phyloP scores from a whole-genome alignment of 2,888 invertebrate genomes.

The Sialis lutaria region DNA sequence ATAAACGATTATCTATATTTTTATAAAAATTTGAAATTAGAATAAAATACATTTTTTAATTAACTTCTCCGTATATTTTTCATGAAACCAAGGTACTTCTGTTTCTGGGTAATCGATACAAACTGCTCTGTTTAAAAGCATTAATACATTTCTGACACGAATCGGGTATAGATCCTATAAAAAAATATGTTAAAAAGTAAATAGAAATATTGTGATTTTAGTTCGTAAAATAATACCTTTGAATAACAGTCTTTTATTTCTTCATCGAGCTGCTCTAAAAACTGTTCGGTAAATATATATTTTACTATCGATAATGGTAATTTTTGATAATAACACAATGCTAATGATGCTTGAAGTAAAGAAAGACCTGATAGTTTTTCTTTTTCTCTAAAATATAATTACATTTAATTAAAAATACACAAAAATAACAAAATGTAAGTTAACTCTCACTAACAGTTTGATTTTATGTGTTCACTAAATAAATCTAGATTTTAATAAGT shows the following conservation, averaged over 20 bases:
- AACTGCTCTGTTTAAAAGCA: slow-evolving; percentile 43
- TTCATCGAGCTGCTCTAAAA: slow-evolving; percentile 37
- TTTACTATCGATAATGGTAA: slow-evolving; percentile 31
- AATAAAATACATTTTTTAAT: slow-evolving; percentile 23
- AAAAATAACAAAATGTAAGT: too few species aligned
- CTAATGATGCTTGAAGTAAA: slow-evolving; percentile 31
- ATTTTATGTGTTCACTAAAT: too few species aligned
- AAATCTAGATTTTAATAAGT: too few species aligned
- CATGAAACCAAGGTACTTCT: slow-evolving; percentile 48
- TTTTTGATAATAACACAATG: slow-evolving; percentile 32
- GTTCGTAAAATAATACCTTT: slow-evolving; percentile 21
- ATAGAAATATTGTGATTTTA: not conserved
- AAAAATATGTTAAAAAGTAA: slow-evolving; percentile 1
- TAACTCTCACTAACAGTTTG: too few species aligned
- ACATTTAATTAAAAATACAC: not conserved
- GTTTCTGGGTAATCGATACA: slow-evolving; percentile 44
- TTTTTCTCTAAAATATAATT: slow-evolving; percentile 29
- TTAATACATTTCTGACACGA: slow-evolving; percentile 32
- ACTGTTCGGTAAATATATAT: slow-evolving; percentile 37
- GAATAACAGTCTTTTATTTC: slow-evolving; percentile 36
- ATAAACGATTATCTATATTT: not conserved
- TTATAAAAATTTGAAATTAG: not conserved
- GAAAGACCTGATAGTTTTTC: slow-evolving; percentile 31
- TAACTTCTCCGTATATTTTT: slow-evolving; percentile 36
- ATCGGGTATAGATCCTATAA: slow-evolving; percentile 33